Evolutionary conservation across 2,888 invertebrate genomes (phyloP), one percentile per base, ranked within the genome.

Genomic region (Lypha dubia): DNA sequence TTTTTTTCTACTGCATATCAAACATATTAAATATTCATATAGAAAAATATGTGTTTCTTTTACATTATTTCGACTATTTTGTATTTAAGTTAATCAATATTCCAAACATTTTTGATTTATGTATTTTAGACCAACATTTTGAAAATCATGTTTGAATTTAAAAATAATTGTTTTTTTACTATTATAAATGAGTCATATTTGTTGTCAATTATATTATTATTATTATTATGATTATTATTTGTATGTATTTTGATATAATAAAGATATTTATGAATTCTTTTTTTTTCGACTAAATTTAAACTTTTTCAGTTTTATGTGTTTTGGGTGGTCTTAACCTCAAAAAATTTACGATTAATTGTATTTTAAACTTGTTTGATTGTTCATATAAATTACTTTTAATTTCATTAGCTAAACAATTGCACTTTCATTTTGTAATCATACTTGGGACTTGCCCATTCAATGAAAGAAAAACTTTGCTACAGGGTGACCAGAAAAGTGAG

Each of bases 321-420:
- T 70, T 74, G 84, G 84, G 84, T 80, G 84, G 84, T 84, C 84
- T 81, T 77, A 84, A 80, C 80, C 84, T 75, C n/a, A 79, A 35
- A 84, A 68, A 70, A 11, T 56, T 53, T 56, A 41, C 70, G 44
- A 22, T 60, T 46, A 49, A 20, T 53, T 51, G 22, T 49, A 44
- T 20, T 60, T 65, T 49, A 11, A 20, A 51, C 22, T 65, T 63
- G 24, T 22, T 56, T n/a, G 6, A 22, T n/a, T 56, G 8, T 58
- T 70, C 24, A 32, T 56, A 22, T 60, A 74, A 83, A 80, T 68
- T 76, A 84, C 84, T 84, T 84, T 80, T 73, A 71, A 77, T 84
- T 84, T 84, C 71, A 65, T 79, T 70, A 63, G 68, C 53, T 56
- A 24, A 84, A 58, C 63, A 76, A 68, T 70, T 81, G 77, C 81